Evolutionary conservation across 1,140 invertebrate genomes (phyloP), one percentile per base, ranked within the genome.

Genomic region (Caerostris darwini): DNA sequence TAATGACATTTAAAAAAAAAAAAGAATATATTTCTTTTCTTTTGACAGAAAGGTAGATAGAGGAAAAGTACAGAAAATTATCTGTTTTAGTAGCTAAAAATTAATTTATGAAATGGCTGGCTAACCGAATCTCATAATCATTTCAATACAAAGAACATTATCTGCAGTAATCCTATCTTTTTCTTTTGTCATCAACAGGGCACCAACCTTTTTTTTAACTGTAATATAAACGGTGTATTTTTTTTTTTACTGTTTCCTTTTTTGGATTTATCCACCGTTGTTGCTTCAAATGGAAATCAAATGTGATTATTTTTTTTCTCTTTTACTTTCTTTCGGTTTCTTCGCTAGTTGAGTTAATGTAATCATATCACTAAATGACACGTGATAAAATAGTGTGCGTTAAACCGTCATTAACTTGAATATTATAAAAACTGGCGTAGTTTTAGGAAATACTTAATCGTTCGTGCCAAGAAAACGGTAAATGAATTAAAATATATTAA

Each of bases 331-430:
- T 87, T 64, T 86, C 19, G 57, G 57, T 87, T 59, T 64, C 59
- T 87, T 64, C 58, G 85, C 56, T 64, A 19, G 85, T 87, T 87
- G 50, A 87, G 56, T 64, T 64, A 12, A 14, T 34, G 64, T 71
- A 90, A 90, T 90, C 88, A 90, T 90, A 90, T 90, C 88, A 90
- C 64, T 57, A 90, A 90, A 90, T 90, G 88, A 71, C 61, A 90
- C 88, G 59, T 90, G 88, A 90, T 90, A 59, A 90, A 90, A 90
- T 56, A 5, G 57, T 90, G 53, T 71, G 67, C 67, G 88, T 90
- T 90, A 90, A 90, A 90, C 53, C 19, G 64, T 19, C 88, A 90
- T 90, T 90, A 90, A 53, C 56, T 56, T 58, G 61, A 69, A 64
- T 58, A 34, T 56, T 59, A 87, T 17, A 53, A 87, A 87, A 90